Base-by-base conservation (phyloP, 30 jellyfish, hydroid and myxozoan species). In the Clytia hemisphaerica region DNA sequence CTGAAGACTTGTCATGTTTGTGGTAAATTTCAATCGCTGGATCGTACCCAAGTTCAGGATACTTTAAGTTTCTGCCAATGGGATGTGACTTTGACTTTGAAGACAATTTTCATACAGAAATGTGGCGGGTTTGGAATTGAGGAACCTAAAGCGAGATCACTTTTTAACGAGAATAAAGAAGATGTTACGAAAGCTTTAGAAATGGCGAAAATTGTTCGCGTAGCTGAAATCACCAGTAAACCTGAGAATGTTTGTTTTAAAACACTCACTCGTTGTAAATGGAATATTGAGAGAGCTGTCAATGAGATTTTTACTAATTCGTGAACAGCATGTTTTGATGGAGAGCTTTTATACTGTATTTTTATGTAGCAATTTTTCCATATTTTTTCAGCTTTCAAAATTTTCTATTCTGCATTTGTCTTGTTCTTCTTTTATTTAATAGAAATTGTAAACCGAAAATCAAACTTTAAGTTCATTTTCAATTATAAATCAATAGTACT, bases 271-370 rank as follows among this genome's bases (percentile, higher is more conserved):
- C 83, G 65, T 45, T 71, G 90, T 50, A 78, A 74, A 36, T 86
- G 96, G 96, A 72, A 73, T 18, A 82, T 86, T 10, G 96, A 72
- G 15, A 71, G 81, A n/a, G 87, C 96, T 0, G 77, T 86, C 28
- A 65, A 60, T 9, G 72, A 33, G 45, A 57, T 86, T 3, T 51
- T 78, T 37, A 14, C 77, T 32, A 50, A 25, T 57, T n/a, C n/a
- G n/a, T n/a, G n/a, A n/a, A n/a, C n/a, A n/a, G n/a, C n/a, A n/a
- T n/a, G n/a, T n/a, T n/a, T n/a, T n/a, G n/a, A n/a, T n/a, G n/a
- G n/a, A n/a, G n/a, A n/a, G n/a, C n/a, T n/a, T n/a, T n/a, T n/a
- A n/a, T n/a, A n/a, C n/a, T n/a, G n/a, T n/a, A n/a, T n/a, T n/a
- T n/a, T n/a, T n/a, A n/a, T n/a, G n/a, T n/a, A n/a, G n/a, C n/a